Percentiles rank a stretch among this genome's conserved stretches.
phyloP scores from a whole-genome alignment of 2,797 vertebrate genomes.

The Tamandua tetradactyla region DNA sequence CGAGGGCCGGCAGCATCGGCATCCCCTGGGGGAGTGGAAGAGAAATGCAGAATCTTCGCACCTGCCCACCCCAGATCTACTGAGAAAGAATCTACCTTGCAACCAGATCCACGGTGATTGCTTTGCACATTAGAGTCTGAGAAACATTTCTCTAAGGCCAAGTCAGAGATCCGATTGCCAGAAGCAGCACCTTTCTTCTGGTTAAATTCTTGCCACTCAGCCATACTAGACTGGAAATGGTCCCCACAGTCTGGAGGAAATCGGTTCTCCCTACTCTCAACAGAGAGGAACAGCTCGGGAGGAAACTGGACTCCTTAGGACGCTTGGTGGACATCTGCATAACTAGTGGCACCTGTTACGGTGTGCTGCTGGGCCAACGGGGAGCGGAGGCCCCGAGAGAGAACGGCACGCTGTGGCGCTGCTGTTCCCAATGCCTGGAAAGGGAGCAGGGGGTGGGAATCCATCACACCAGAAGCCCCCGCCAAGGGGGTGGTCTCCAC shows the following conservation, averaged over 20 bases:
- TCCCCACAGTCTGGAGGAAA: rapidly evolving
- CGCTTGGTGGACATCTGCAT: not conserved
- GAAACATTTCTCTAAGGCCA: not conserved
- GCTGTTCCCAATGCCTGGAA: not conserved
- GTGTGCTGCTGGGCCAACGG: not conserved
- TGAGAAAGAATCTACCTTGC: rapidly evolving
- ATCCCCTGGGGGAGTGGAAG: rapidly evolving
- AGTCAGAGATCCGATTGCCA: too few relatives aligned
- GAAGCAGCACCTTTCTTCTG: rapidly evolving
- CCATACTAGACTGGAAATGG: rapidly evolving
- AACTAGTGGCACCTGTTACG: not conserved
- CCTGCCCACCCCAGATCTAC: not conserved
- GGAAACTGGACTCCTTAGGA: not conserved
- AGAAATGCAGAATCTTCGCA: rapidly evolving
- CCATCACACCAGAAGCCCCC: rapidly evolving
- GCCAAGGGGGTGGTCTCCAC: not conserved
- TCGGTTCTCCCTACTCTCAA: not conserved
- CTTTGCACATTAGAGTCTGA: not conserved
- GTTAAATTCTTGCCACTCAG: rapidly evolving
- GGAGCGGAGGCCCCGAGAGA: too few relatives aligned
- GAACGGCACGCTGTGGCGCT: rapidly evolving
- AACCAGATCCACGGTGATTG: rapidly evolving
- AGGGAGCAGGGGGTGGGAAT: not conserved
- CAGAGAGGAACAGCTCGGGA: not conserved
- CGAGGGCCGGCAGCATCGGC: rapidly evolving